Evolutionary conservation across 2,113 vertebrate species (phyloP), one percentile per base, ranked within the genome.

Genomic region (Poeciliopsis turrubarensis): DNA sequence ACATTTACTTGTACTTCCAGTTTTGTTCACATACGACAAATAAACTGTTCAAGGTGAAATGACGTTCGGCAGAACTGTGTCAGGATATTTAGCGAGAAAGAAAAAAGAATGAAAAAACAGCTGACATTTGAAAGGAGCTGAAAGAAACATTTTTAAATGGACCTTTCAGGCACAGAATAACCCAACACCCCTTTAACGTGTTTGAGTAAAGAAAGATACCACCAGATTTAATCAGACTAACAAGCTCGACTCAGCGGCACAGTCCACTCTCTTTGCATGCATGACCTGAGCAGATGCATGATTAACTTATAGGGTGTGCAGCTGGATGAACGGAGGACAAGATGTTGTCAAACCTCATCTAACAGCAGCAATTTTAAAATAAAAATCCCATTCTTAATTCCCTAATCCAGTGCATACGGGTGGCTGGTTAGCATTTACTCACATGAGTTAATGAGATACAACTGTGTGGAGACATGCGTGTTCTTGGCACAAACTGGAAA

Each of bases 201-300:
- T 82, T 32, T 15, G 61, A 77, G 64, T 61, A 27, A 39, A 69
- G 51, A 67, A 39, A 69, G 51, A 67, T 68, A 37, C 70, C 70
- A 78, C 63, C 39, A 77, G 82, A 91, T 85, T 60, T 84, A 89
- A 92, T 91, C 87, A 86, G 75, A 75, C 73, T 88, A 90, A 91
- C 83, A 81, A 89, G 82, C 70, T 60, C 31, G 47, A 70, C 44
- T 77, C 68, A 27, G 77, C 70, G 68, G 75, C 79, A 77, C 22
- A 72, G 77, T 73, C 74, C 75, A 63, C 70, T 70, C 31, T 79
- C 80, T 78, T 75, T 61, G 73, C 80, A 91, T 78, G 86, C 64
- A 72, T 83, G 84, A 88, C 81, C 74, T 74, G 74, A 78, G 80
- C 54, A 73, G 67, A 81, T 79, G 80, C 75, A 68, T 83, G 70